phyloP scores from a whole-genome alignment of 2,113 vertebrate species.

The Pampusana beccarii region DNA sequence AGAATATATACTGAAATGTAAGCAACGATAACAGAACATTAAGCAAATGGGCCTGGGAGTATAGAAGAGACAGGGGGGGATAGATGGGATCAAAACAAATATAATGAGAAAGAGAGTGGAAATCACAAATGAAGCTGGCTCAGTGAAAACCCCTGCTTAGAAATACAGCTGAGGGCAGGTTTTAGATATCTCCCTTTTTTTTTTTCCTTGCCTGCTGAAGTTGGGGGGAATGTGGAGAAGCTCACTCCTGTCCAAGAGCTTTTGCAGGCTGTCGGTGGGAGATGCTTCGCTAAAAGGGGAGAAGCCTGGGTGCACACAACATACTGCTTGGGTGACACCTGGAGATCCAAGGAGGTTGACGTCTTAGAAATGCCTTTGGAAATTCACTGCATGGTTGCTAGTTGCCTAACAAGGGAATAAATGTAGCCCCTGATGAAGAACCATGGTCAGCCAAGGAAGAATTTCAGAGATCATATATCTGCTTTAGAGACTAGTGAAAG shows the following conservation, averaged over 20 bases:
- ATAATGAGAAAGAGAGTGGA: neutral
- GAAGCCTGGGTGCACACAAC: neutral
- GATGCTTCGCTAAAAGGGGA: neutral
- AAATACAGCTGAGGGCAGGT: neutral
- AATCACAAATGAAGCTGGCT: neutral
- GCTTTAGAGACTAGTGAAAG: conserved; percentile 35
- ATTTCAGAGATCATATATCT: conserved; percentile 45
- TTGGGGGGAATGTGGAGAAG: neutral
- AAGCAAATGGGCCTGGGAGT: neutral
- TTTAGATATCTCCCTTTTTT: neutral
- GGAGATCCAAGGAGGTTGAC: neutral
- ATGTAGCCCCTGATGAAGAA: conserved; percentile 42
- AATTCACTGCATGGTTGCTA: neutral
- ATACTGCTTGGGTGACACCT: neutral
- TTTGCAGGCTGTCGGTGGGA: neutral
- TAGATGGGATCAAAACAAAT: neutral
- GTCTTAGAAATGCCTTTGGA: neutral
- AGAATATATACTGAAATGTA: neutral
- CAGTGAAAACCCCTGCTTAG: neutral
- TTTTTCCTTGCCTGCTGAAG: neutral
- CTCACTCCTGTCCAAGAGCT: neutral
- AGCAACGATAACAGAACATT: neutral
- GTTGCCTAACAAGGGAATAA: neutral
- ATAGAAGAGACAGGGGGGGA: neutral
- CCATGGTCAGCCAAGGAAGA: conserved; percentile 15